phyloP scores from a whole-genome alignment of 2,888 invertebrate genomes.

The Sarcophaga caerulescens region DNA sequence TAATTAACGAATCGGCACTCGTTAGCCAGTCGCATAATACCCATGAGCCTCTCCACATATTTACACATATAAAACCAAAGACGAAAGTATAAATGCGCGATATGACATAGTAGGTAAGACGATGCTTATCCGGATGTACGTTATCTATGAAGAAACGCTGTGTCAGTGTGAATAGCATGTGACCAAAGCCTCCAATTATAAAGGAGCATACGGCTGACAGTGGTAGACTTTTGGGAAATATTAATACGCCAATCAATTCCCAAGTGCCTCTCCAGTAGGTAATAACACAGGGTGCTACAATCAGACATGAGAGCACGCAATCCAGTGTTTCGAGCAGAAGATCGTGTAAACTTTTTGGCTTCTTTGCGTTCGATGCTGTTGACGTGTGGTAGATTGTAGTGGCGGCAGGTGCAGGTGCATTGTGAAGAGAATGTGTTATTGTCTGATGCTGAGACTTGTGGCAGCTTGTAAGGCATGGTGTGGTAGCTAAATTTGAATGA shows the following conservation, averaged over 20 bases:
- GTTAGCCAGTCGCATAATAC: slow-evolving; percentile 87
- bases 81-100: slow-evolving; percentile 89
- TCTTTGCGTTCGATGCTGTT: slow-evolving; percentile 26
- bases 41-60: slow-evolving; percentile 95
- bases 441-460: slow-evolving; percentile 53
- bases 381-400: slow-evolving; percentile 37
- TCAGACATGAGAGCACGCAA: slow-evolving; percentile 86
- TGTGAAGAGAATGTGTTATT: slow-evolving; percentile 23
- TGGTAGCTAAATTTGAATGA: slow-evolving; percentile 57
- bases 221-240: slow-evolving; percentile 84
- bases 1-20: slow-evolving; percentile 82
- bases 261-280: slow-evolving; percentile 94
- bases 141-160: slow-evolving; percentile 84
- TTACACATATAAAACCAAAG: slow-evolving; percentile 91
- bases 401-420: slow-evolving; percentile 33
- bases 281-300: slow-evolving; percentile 91
- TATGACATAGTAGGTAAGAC: slow-evolving; percentile 86
- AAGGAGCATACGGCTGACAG: slow-evolving; percentile 87
- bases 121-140: slow-evolving; percentile 86
- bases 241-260: slow-evolving; percentile 88
- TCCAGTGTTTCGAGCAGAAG: slow-evolving; percentile 86
- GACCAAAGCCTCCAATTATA: slow-evolving; percentile 86
- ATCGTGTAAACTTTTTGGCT: slow-evolving; percentile 71
- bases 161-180: slow-evolving; percentile 86
- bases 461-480: slow-evolving; percentile 62